phyloP scores from a whole-genome alignment of 2,113 vertebrate species.

The Patagioenas fasciata region DNA sequence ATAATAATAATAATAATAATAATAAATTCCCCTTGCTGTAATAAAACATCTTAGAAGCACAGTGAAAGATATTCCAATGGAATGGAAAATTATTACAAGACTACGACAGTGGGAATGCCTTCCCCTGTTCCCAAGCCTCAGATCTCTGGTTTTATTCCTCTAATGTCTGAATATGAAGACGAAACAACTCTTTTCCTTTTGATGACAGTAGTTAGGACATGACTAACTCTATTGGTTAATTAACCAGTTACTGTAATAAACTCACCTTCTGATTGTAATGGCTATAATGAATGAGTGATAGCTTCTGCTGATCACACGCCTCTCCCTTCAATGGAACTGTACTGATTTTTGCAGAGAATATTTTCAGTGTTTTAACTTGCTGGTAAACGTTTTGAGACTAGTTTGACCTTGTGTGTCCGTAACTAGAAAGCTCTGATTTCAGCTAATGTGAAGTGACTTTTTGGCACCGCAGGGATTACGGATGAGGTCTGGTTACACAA shows the following conservation, averaged over 20 bases:
- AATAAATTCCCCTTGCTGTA: not conserved
- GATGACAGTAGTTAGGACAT: not conserved
- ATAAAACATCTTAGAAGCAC: not conserved
- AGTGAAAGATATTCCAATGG: accelerated
- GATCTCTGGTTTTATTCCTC: not conserved
- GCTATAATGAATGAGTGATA: accelerated
- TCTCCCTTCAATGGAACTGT: not conserved
- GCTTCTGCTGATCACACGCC: not conserved
- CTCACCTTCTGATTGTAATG: not conserved
- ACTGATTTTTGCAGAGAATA: not conserved
- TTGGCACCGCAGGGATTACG: not conserved
- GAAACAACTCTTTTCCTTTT: not conserved
- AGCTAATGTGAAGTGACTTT: not conserved
- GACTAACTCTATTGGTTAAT: not conserved
- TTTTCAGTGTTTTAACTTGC: not conserved
- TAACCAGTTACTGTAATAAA: not conserved
- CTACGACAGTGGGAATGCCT: accelerated
- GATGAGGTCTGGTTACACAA: not conserved
- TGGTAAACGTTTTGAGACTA: not conserved
- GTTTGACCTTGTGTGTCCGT: not conserved
- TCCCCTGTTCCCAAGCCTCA: not conserved
- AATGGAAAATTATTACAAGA: not conserved
- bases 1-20: not conserved
- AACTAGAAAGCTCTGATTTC: not conserved
- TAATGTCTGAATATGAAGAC: not conserved